These are phyloP conservation scores for Cydia strobilella DNA, from an alignment of 1,140 invertebrate species.

Conservation along the genomic window DNA sequence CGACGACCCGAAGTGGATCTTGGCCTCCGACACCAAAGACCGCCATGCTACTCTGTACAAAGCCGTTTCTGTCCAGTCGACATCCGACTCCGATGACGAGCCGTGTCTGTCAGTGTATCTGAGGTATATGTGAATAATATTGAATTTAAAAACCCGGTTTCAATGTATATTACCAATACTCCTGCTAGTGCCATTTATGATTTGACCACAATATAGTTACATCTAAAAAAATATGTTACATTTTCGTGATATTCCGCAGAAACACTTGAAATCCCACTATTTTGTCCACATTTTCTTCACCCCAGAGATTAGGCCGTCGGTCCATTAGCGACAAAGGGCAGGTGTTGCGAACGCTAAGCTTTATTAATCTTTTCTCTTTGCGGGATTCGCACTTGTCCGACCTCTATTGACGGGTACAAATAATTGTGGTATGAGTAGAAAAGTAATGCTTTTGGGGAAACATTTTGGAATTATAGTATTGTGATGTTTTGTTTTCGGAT, in stretches of 20 bases:
- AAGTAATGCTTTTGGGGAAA: conserved; percentile 9
- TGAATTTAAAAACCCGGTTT: too few species aligned
- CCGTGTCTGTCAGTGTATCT: too few species aligned
- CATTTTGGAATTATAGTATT: neutral
- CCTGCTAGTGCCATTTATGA: too few species aligned
- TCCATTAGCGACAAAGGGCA: conserved; percentile 78
- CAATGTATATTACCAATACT: too few species aligned
- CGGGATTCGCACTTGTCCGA: conserved; percentile 69
- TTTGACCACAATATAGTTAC: too few species aligned
- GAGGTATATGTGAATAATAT: too few species aligned
- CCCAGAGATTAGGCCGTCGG: conserved; percentile 58
- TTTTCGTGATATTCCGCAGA: conserved; percentile 20
- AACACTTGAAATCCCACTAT: conserved; percentile 46
- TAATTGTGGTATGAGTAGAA: conserved; percentile 37
- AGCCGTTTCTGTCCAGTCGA: too few species aligned
- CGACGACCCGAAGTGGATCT: too few species aligned
- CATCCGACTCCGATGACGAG: too few species aligned
- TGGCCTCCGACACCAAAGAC: too few species aligned
- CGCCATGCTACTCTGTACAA: too few species aligned
- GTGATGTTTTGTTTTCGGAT: conserved; percentile 1
- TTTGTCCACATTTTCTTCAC: conserved; percentile 46
- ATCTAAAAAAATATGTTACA: too few species aligned
- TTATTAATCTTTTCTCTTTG: conserved; percentile 76
- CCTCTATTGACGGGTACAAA: conserved; percentile 59
- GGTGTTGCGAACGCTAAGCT: conserved; percentile 73